These are phyloP conservation scores for Antechinus flavipes DNA, from an alignment of 2,113 vertebrate species.

Conservation along the genomic window DNA sequence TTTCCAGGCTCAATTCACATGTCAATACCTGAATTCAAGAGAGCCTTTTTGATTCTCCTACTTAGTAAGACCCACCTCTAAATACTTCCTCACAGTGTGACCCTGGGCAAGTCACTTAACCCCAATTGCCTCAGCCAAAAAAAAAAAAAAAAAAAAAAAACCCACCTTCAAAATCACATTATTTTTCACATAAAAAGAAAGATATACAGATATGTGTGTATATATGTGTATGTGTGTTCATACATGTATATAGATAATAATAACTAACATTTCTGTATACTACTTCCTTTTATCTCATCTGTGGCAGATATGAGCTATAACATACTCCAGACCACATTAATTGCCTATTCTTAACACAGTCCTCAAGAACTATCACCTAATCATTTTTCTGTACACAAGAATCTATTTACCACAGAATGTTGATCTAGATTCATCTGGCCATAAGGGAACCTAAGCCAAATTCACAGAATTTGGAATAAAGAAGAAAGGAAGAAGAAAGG, in stretches of 20 bases:
- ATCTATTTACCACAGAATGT: neutral
- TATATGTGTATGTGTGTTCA: neutral
- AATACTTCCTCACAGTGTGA: neutral
- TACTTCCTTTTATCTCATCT: neutral
- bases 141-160: too few relatives aligned
- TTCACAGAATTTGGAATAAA: neutral
- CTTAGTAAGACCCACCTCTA: neutral
- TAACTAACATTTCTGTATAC: neutral
- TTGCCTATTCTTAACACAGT: neutral
- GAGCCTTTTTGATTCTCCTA: neutral
- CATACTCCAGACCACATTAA: neutral
- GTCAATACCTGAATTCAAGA: neutral
- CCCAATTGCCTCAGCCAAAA: too few relatives aligned
- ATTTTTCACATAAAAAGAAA: neutral
- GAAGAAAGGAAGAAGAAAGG: neutral
- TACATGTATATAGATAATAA: neutral
- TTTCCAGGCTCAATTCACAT: neutral
- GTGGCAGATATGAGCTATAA: neutral
- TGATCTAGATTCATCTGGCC: neutral
- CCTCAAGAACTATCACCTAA: neutral
- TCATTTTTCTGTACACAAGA: neutral
- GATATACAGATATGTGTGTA: neutral
- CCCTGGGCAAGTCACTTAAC: too few relatives aligned
- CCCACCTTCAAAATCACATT: neutral
- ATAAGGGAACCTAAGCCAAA: neutral